These are phyloP conservation scores for Garra rufa DNA, from an alignment of 2,113 vertebrate genomes.

Conservation along the genomic window DNA sequence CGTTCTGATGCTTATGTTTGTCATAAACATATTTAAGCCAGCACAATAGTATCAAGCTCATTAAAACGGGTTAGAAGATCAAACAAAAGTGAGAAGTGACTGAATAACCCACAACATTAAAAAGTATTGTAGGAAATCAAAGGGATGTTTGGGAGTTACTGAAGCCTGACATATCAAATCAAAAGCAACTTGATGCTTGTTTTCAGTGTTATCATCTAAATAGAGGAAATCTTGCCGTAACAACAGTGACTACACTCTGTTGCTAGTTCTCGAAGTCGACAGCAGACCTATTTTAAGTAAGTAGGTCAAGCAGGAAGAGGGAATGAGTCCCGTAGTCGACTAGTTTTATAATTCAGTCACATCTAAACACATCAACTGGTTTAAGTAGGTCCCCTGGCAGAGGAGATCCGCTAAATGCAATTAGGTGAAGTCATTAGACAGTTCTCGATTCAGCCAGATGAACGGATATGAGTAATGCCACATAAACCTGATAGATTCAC, in stretches of 20 bases:
- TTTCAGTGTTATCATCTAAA: neutral
- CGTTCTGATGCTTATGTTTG: neutral
- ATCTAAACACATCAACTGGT: constrained; percentile 57
- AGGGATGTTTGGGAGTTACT: neutral
- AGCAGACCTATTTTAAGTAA: constrained; percentile 65
- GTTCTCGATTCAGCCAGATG: constrained; percentile 24
- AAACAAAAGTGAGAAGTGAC: constrained; percentile 10
- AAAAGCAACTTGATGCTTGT: neutral
- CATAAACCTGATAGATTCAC: neutral
- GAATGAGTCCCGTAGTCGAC: constrained; percentile 55
- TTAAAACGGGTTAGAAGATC: neutral
- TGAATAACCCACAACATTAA: neutral
- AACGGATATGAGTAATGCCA: constrained; percentile 19
- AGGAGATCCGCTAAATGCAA: constrained; percentile 48
- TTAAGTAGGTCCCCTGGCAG: constrained; percentile 53
- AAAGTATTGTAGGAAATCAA: neutral
- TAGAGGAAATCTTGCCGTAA: constrained; percentile 22
- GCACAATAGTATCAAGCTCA: neutral
- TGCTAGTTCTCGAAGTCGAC: constrained; percentile 61
- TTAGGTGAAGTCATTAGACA: constrained; percentile 50
- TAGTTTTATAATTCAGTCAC: constrained; percentile 59
- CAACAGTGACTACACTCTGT: constrained; percentile 42
- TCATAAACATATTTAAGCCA: neutral
- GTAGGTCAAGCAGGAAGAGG: constrained; percentile 62
- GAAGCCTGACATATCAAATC: neutral